A percentile compares a stretch with the other conserved stretches of the same genome.
phyloP scores from a whole-genome alignment of 1,140 invertebrate species.

The Ceratoteleas bidentatus region DNA sequence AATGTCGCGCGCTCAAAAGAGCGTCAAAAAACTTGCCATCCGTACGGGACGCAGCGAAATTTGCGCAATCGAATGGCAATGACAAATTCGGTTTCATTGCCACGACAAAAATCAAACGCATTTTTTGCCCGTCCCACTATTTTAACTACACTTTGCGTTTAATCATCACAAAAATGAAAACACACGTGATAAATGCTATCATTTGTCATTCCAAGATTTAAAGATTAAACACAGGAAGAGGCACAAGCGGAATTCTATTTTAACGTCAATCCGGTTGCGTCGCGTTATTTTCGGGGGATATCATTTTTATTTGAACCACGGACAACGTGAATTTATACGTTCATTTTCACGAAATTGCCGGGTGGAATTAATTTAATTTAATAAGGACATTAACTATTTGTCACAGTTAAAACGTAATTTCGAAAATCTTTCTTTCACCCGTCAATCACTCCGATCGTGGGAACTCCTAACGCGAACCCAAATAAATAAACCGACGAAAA shows the following conservation, averaged over 20 bases:
- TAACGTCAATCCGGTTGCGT: conserved; percentile 21
- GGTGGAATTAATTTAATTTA: no score
- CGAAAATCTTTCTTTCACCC: no score
- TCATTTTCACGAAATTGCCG: no score
- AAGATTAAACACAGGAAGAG: conserved; percentile 39
- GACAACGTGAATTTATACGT: no score
- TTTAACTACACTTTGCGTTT: conserved; percentile 49
- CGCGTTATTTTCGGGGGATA: conserved; percentile 29
- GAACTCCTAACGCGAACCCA: no score
- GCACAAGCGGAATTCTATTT: conserved; percentile 26
- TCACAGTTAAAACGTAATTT: no score
- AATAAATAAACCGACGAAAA: no score
- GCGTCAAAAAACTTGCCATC: conserved; percentile 51
- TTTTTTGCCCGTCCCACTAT: conserved; percentile 35
- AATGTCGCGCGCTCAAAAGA: conserved; percentile 50
- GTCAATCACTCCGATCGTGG: no score
- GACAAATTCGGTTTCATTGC: conserved; percentile 53
- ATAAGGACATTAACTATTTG: no score
- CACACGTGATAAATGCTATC: conserved; percentile 44
- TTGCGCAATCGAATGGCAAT: conserved; percentile 58
- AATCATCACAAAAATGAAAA: conserved; percentile 58
- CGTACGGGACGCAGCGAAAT: conserved; percentile 48
- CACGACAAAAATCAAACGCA: conserved; percentile 31
- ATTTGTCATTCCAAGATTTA: conserved; percentile 44
- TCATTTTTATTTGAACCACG: conserved; percentile 22